Percentiles rank a stretch among this genome's conserved stretches.
Conservation (phyloP, 2,888 invertebrate species). For the Sialis lutaria region DNA sequence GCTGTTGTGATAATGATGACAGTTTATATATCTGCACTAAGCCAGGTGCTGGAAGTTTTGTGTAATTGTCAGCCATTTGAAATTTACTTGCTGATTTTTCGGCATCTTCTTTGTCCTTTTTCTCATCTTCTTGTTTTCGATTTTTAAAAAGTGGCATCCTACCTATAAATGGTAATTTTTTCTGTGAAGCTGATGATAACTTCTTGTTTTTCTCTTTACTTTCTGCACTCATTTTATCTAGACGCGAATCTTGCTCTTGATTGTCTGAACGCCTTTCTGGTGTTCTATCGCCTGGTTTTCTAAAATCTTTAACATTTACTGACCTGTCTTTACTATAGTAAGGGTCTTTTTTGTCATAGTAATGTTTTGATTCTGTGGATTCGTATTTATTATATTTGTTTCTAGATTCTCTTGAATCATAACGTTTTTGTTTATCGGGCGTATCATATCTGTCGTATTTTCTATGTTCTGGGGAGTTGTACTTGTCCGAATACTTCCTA, state of each 20-base stretch:
- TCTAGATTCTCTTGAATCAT: neutral
- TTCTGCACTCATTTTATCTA: conserved; percentile 6
- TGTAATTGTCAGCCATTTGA: conserved; percentile 24
- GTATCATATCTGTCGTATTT: conserved; percentile 15
- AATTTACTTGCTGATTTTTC: conserved; percentile 21
- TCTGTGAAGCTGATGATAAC: conserved; percentile 29
- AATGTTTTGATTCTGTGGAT: conserved; percentile 13
- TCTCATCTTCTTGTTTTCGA: conserved; percentile 28
- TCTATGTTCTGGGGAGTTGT: conserved; percentile 21
- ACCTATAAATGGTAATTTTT: conserved; percentile 70
- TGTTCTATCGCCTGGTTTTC: conserved; percentile 17
- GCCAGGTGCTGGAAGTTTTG: conserved; percentile 12
- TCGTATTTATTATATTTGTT: neutral
- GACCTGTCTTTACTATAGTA: conserved; percentile 11
- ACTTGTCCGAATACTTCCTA: conserved; percentile 8
- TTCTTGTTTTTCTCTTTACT: conserved; percentile 18
- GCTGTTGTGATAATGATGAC: conserved; percentile 1
- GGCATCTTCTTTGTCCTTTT: conserved; percentile 24
- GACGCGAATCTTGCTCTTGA: conserved; percentile 21
- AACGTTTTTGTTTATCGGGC: neutral
- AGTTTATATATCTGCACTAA: conserved; percentile 2
- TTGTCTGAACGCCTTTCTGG: conserved; percentile 20
- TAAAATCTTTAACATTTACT: conserved; percentile 3
- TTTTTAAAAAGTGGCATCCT: conserved; percentile 66
- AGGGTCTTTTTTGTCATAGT: conserved; percentile 15